Conservation (phyloP, 2,888 invertebrate species). For the Entomobrya multifasciata region DNA sequence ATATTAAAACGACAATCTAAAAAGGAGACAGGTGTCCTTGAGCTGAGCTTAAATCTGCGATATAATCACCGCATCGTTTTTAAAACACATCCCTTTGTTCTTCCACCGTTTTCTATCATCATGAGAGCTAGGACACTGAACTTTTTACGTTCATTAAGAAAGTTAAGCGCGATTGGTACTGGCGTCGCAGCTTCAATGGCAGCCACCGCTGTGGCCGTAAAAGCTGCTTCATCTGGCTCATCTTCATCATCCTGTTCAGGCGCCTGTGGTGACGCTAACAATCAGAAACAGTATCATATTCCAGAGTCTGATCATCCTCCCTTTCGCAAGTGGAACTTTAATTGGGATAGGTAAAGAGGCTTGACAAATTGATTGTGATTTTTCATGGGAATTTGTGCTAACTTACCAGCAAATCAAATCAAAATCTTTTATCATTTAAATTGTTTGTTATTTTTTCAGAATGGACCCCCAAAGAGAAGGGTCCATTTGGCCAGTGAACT, state of each 20-base stretch:
- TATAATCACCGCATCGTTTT: no score
- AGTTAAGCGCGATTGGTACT: constrained; percentile 21
- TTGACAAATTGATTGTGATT: neutral
- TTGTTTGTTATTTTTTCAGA: no score
- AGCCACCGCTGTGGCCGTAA: constrained; percentile 18
- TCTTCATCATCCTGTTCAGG: neutral
- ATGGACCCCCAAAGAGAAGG: constrained; percentile 45
- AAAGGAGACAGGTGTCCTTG: no score
- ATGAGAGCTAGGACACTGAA: constrained; percentile 1
- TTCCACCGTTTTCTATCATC: neutral
- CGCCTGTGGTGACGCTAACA: neutral
- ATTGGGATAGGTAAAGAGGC: constrained; percentile 92
- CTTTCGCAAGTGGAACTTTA: constrained; percentile 88
- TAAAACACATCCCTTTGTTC: neutral
- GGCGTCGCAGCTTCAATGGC: constrained; percentile 30
- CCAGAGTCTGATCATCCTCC: constrained; percentile 51
- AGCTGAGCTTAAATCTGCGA: no score
- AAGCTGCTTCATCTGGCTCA: neutral
- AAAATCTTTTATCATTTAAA: no score
- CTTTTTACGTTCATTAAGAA: constrained; percentile 21
- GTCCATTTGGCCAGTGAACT: constrained; percentile 16
- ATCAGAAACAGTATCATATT: constrained; percentile 1
- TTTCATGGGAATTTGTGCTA: neutral
- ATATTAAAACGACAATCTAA: no score
- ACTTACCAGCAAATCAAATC: no score